Conservation (phyloP, 1,140 invertebrate genomes). For the Aleiodes sp. region DNA sequence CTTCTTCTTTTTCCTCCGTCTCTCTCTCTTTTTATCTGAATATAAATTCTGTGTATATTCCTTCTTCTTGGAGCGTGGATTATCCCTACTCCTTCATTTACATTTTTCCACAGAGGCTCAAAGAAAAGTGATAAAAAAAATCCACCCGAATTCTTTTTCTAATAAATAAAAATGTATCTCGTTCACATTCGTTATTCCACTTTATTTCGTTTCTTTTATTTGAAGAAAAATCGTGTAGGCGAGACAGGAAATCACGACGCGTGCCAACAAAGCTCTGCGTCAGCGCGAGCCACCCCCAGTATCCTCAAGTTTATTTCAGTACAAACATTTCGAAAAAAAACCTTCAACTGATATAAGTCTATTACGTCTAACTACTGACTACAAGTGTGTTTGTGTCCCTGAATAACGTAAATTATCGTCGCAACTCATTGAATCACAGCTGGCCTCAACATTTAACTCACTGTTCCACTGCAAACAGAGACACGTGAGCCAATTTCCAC, state of each 20-base stretch:
- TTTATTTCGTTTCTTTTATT: background rate
- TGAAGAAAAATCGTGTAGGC: background rate
- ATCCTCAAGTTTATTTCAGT: slow-evolving; percentile 11
- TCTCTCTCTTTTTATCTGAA: slow-evolving; percentile 11
- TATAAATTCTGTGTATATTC: background rate
- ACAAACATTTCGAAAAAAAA: slow-evolving; percentile 36
- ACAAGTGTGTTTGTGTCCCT: slow-evolving; percentile 33
- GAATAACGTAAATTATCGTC: slow-evolving; percentile 18
- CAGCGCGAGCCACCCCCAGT: background rate
- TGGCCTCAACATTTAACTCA: no score
- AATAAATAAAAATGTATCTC: background rate
- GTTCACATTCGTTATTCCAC: background rate
- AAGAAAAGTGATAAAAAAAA: background rate
- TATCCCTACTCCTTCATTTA: slow-evolving; percentile 34
- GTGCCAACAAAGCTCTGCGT: slow-evolving; percentile 13
- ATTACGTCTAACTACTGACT: slow-evolving; percentile 42
- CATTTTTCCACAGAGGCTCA: background rate
- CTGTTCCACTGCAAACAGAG: no score
- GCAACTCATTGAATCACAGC: background rate
- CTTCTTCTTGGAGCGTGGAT: slow-evolving; percentile 5
- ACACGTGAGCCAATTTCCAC: no score
- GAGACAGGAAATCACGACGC: slow-evolving; percentile 11
- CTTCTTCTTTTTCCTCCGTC: slow-evolving; percentile 14
- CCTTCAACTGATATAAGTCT: slow-evolving; percentile 45
- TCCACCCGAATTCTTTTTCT: background rate